A percentile compares a stretch with the other conserved stretches of the same genome.
These are phyloP conservation scores for Macropodus opercularis DNA, from an alignment of 2,797 vertebrate genomes.

Conservation along the genomic window DNA sequence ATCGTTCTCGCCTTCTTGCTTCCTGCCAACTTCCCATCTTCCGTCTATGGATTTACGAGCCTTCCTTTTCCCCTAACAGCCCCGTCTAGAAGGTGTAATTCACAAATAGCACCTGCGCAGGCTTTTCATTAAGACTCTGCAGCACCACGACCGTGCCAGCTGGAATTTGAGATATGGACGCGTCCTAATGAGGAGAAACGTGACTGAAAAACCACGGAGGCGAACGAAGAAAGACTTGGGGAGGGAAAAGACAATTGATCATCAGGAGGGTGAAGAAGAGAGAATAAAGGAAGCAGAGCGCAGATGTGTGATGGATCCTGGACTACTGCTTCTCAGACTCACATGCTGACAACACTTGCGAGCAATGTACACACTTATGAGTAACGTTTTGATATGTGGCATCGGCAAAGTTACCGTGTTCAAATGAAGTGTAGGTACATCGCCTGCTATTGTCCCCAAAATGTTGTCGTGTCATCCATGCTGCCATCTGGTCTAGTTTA, in stretches of 20 bases:
- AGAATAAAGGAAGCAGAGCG: conserved; percentile 13
- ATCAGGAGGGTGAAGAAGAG: conserved; percentile 9
- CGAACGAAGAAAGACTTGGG: conserved; percentile 8
- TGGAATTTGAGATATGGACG: conserved; percentile 41
- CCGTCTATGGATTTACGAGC: conserved; percentile 42
- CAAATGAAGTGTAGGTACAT: too few species aligned
- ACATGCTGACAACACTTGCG: too few species aligned
- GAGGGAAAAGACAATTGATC: conserved; percentile 24
- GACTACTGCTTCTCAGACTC: too few species aligned
- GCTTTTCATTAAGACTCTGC: conserved; percentile 59
- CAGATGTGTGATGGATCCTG: not conserved
- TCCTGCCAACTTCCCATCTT: conserved; percentile 32
- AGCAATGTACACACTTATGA: too few species aligned
- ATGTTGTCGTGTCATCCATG: too few species aligned
- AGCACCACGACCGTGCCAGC: conserved; percentile 39
- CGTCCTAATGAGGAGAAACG: conserved; percentile 48
- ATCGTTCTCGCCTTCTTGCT: conserved; percentile 25
- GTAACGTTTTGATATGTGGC: too few species aligned
- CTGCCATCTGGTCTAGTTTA: too few species aligned
- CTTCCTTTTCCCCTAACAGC: conserved; percentile 55
- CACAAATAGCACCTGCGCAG: conserved; percentile 52
- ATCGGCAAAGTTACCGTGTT: too few species aligned
- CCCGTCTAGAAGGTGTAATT: conserved; percentile 41
- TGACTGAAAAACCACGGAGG: conserved; percentile 11
- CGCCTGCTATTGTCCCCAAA: too few species aligned